A percentile compares a stretch with the other conserved stretches of the same genome.
Evolutionary conservation across 1,140 invertebrate species (phyloP).

Genomic region (Conus betulinus): DNA sequence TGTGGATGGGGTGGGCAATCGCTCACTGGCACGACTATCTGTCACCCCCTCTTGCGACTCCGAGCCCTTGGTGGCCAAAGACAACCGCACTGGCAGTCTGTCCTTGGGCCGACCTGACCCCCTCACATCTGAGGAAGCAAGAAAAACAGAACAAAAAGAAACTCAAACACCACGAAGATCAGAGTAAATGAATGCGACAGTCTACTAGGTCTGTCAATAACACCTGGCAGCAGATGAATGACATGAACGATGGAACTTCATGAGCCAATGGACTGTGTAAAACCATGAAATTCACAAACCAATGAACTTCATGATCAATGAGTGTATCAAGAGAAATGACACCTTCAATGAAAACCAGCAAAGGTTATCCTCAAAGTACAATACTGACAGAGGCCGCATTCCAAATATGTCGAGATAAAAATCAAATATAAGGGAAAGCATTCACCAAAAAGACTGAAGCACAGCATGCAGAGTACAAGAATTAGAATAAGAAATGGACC

Average conservation of each 20-base stretch:
- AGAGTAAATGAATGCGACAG: slow-evolving; percentile 27
- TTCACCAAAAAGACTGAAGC: slow-evolving; percentile 42
- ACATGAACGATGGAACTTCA: not conserved
- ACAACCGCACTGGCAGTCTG: slow-evolving; percentile 64
- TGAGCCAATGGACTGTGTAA: not conserved
- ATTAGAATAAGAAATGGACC: slow-evolving; percentile 13
- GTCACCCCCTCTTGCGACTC: slow-evolving; percentile 57
- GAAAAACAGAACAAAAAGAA: slow-evolving; percentile 49
- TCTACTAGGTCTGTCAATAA: not conserved
- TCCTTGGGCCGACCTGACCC: slow-evolving; percentile 63
- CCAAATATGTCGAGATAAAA: not conserved
- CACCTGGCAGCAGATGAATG: not conserved
- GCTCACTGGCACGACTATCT: slow-evolving; percentile 66
- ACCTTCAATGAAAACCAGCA: not conserved
- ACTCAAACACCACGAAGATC: slow-evolving; percentile 31
- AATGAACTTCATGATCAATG: slow-evolving; percentile 25
- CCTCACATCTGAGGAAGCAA: slow-evolving; percentile 64
- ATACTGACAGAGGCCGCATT: slow-evolving; percentile 10
- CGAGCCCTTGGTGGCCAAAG: slow-evolving; percentile 63
- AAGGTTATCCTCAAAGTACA: not conserved
- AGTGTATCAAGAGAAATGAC: not conserved
- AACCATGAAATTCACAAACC: not conserved
- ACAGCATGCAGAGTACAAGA: slow-evolving; percentile 28
- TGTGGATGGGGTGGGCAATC: slow-evolving; percentile 70
- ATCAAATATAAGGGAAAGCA: slow-evolving; percentile 33